A percentile compares a stretch with the other conserved stretches of the same genome.
These are phyloP conservation scores for Scelioninae gen. 1 DNA, from an alignment of 2,888 invertebrate genomes.

Conservation along the genomic window DNA sequence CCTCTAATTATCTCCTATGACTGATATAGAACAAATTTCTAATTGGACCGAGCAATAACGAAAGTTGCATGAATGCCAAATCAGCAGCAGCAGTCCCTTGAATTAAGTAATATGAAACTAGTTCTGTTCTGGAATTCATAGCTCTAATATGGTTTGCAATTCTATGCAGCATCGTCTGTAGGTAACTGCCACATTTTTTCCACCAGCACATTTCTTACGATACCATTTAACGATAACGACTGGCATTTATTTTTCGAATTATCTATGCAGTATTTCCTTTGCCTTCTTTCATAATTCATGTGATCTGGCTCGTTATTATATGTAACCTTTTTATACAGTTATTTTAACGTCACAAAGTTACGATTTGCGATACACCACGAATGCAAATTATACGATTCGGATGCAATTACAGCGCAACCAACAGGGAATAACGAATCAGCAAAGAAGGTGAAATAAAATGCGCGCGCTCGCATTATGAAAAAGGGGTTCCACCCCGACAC, in stretches of 20 bases:
- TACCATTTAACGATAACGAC: conserved; percentile 12
- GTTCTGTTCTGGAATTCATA: conserved; percentile 25
- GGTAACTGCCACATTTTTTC: conserved; percentile 6
- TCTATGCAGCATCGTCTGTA: conserved; percentile 11
- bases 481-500: no score
- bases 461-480: not conserved
- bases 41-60: conserved; percentile 13
- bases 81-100: conserved; percentile 20
- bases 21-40: conserved; percentile 15
- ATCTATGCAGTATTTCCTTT: conserved; percentile 2
- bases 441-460: conserved; percentile 13
- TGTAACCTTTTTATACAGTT: no score
- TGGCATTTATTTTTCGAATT: conserved; percentile 11
- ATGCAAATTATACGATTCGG: conserved; percentile 21
- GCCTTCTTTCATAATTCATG: conserved; percentile 1
- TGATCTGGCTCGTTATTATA: not conserved
- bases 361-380: conserved; percentile 6
- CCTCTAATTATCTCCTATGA: conserved; percentile 16
- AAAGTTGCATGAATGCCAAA: conserved; percentile 35
- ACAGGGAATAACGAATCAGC: conserved; percentile 15
- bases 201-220: conserved; percentile 6
- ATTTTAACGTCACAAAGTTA: conserved; percentile 6
- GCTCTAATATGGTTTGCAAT: conserved; percentile 21
- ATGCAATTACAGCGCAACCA: conserved; percentile 21
- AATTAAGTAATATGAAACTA: conserved; percentile 40